Base-by-base conservation (phyloP, 2,113 vertebrate species). In the Pelmatolapia mariae region DNA sequence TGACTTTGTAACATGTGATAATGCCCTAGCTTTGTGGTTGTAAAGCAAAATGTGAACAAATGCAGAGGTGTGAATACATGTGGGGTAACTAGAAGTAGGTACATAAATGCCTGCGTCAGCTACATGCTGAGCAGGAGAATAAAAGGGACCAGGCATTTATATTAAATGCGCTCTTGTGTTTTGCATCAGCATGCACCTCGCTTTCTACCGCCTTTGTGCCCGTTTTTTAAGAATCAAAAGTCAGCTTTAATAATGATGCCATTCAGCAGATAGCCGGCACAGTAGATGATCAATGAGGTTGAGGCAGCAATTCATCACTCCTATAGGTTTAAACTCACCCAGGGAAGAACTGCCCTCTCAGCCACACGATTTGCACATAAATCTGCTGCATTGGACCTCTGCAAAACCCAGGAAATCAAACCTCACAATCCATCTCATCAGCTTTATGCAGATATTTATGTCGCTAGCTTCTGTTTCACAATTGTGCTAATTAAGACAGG, bases 251-350 rank as follows among this genome's bases (percentile, higher is more conserved):
- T 92, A 91, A 93, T 56, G 81, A 89, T 89, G 92, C 91, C 91
- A 79, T 87, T 91, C 89, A 73, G 87, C 76, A 89, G 87, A 89
- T 84, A 89, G 80, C 81, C 80, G 4, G 82, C 50, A 81, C 92
- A 80, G 89, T 26, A 85, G 84, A 92, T 94, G 94, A 95, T 95
- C 94, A 92, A 95, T 95, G 94, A 90, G 87, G 79, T 11, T 36
- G 78, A 91, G 79, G 85, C 89, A 88, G 92, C 84, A 92, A 95
- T 96, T 91, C 88, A 95, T 95, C 95, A 95, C 81, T 89, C 76
- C 89, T 84, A 89, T 90, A 88, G 90, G 68, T 89, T 93, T 85
- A 80, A 90, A 92, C 90, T 89, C 19, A n/a, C 50, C 57, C 68
- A 5, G 86, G 89, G 71, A 82, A 68, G 87, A 89, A 81, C 45